Conservation (phyloP, 2,888 invertebrate species). For the Microctonus brassicae region DNA sequence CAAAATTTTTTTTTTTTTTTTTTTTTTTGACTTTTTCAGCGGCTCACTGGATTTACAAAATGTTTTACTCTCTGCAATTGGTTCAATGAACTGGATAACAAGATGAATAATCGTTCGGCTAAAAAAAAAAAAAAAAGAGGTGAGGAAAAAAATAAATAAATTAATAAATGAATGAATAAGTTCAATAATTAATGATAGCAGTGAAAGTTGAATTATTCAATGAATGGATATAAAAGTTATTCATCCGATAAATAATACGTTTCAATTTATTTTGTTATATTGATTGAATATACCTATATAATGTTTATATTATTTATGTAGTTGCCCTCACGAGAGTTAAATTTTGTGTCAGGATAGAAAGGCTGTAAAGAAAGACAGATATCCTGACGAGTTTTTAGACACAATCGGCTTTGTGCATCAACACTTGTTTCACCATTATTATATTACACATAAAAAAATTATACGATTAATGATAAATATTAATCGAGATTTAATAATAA, state of each 20-base stretch:
- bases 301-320: background rate
- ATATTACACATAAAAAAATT: background rate
- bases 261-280: background rate
- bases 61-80: slow-evolving; percentile 12
- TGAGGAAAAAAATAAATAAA: background rate
- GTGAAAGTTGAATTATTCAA: slow-evolving; percentile 6
- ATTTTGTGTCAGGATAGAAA: slow-evolving; percentile 12
- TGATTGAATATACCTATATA: background rate
- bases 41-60: slow-evolving; percentile 18
- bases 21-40: slow-evolving; percentile 15
- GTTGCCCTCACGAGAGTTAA: background rate
- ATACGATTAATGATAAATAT: background rate
- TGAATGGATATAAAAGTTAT: slow-evolving; percentile 2
- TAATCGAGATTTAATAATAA: background rate
- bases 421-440: background rate
- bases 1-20: slow-evolving; percentile 9
- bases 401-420: slow-evolving; percentile 12
- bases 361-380: slow-evolving; percentile 7
- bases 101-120: background rate
- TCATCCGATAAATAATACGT: background rate
- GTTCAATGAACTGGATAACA: slow-evolving; percentile 1
- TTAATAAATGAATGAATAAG: background rate
- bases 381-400: slow-evolving; percentile 3
- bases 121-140: background rate
- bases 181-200: background rate